These are phyloP conservation scores for Lepidocyrtoides sp. DNA, from an alignment of 2,888 invertebrate species.

Conservation along the genomic window DNA sequence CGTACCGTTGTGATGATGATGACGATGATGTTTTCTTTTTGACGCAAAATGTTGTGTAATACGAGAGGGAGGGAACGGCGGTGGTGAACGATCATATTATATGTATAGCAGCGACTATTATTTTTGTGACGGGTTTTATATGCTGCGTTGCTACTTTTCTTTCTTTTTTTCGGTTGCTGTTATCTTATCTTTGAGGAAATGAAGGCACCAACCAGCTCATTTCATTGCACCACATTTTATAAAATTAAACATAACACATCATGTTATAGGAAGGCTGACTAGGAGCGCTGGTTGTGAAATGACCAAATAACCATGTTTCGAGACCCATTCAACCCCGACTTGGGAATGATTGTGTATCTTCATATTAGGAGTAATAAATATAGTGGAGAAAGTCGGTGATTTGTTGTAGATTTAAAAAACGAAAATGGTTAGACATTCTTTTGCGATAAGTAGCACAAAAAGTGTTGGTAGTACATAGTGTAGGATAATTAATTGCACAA, in stretches of 20 bases:
- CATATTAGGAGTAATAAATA: too few relatives aligned
- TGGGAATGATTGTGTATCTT: too few relatives aligned
- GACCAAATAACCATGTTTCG: too few relatives aligned
- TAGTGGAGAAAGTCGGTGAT: too few relatives aligned
- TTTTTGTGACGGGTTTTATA: background rate
- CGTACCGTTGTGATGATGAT: background rate
- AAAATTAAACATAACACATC: background rate
- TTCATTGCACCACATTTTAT: slow-evolving; percentile 47
- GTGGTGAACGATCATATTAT: slow-evolving; percentile 55
- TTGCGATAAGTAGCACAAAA: too few relatives aligned
- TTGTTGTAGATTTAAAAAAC: too few relatives aligned
- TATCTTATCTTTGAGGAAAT: slow-evolving; percentile 73
- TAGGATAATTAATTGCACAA: too few relatives aligned
- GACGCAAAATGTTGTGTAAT: slow-evolving; percentile 64
- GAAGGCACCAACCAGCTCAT: slow-evolving; percentile 64
- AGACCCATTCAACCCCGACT: too few relatives aligned
- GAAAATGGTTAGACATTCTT: too few relatives aligned
- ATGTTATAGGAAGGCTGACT: too few relatives aligned
- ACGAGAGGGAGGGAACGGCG: slow-evolving; percentile 19
- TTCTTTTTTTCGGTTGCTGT: slow-evolving; percentile 33
- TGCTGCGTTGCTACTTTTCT: background rate
- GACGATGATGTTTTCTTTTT: slow-evolving; percentile 45
- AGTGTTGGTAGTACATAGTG: too few relatives aligned
- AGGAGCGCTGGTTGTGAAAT: too few relatives aligned
- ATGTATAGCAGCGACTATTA: slow-evolving; percentile 22